A percentile compares a stretch with the other conserved stretches of the same genome.
Conservation (phyloP, 53 echinoderm and acorn worm species). For the Henricia sp. region DNA sequence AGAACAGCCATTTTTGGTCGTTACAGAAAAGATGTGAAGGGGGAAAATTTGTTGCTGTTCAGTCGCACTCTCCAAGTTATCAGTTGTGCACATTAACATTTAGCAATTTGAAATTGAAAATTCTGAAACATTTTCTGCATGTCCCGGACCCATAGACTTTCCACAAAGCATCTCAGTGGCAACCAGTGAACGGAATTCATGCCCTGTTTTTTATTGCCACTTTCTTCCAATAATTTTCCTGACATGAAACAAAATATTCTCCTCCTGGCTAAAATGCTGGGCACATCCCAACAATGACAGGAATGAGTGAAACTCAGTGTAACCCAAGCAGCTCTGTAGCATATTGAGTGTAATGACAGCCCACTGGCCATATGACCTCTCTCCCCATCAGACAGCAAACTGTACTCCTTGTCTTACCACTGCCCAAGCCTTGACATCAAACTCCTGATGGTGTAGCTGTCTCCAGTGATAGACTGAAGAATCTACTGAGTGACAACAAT, state of each 20-base stretch:
- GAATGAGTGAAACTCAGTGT: conserved; percentile 2
- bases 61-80: too few relatives aligned
- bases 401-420: neutral
- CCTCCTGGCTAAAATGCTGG: neutral
- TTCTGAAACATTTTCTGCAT: too few relatives aligned
- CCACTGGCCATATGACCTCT: conserved; percentile 31
- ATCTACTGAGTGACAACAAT: too few relatives aligned
- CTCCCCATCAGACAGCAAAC: neutral
- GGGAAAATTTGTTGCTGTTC: too few relatives aligned
- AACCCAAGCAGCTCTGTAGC: conserved; percentile 50
- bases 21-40: too few relatives aligned
- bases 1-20: too few relatives aligned
- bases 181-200: too few relatives aligned
- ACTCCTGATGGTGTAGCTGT: neutral
- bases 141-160: too few relatives aligned
- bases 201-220: too few relatives aligned
- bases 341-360: conserved; percentile 25
- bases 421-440: neutral
- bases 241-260: conserved; percentile 19
- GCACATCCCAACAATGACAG: conserved; percentile 18
- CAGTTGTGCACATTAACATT: too few relatives aligned
- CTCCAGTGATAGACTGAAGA: conserved; percentile 1
- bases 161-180: neutral
- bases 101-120: too few relatives aligned
- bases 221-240: neutral